Base-by-base conservation (phyloP, 2,888 invertebrate genomes). In the Caenorhabditis afra region DNA sequence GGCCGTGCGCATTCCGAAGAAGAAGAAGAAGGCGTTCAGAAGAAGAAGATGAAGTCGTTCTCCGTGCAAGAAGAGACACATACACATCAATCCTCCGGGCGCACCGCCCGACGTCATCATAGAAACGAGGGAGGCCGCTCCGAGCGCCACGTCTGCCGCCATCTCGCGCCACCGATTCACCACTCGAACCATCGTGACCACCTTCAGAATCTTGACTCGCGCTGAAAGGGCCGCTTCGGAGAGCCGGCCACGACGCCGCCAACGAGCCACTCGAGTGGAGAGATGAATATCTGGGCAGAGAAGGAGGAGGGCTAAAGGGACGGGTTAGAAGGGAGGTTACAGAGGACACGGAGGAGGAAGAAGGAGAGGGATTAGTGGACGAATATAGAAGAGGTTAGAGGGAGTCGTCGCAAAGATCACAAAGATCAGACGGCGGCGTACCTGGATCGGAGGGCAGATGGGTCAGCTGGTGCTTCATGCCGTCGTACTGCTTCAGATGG, bases 131-230 rank as follows among this genome's bases (percentile, higher is more conserved):
- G 81, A 81, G 3, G 84, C 86, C n/a, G 86, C 84, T 50, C 83
- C 76, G 37, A 82, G 65, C 44, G 79, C 61, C 71, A 85, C 71
- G 52, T 79, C 62, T 8, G 81, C 83, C 20, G 82, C 82, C 82
- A 83, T 79, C 16, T 84, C 81, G 16, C 85, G 71, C 86, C 86
- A 86, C 41, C 86, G 76, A 67, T 86, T 86, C 23, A 89, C 86
- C 50, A 90, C 90, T 20, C 87, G 83, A 23, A 90, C 87, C 86
- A 89, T 83, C 47, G 87, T 85, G 53, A 90, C 82, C 57, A 90
- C 90, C 58, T 88, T 88, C 50, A 87, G 86, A 18, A 89, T 85
- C 78, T 89, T 89, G 73, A 84, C 81, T 3, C 88, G 83, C 16
- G 84, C 85, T 20, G 84, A 82, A 3, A 84, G 50, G 8, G 88